These are phyloP conservation scores for Halictus quadricinctus DNA, from an alignment of 2,888 invertebrate species.

Conservation along the genomic window DNA sequence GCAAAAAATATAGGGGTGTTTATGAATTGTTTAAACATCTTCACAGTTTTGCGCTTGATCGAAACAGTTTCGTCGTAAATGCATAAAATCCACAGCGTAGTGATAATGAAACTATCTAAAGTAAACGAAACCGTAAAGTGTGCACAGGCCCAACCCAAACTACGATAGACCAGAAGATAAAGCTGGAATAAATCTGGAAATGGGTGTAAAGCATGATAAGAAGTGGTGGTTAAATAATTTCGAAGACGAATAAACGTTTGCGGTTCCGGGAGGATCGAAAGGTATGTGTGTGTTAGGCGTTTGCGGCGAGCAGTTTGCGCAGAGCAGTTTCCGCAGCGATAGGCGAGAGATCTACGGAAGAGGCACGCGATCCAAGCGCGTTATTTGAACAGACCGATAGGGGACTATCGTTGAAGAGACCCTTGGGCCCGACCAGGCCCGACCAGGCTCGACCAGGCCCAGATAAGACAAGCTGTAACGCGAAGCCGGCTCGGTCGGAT, in stretches of 20 bases:
- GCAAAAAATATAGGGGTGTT: too few relatives aligned
- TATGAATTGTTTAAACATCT: too few relatives aligned
- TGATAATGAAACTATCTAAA: not conserved
- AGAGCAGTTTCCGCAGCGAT: not conserved
- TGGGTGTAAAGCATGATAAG: not conserved
- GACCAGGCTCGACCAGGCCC: not conserved
- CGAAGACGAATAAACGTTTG: not conserved
- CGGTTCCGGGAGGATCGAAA: not conserved
- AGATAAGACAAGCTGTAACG: slow-evolving; percentile 61
- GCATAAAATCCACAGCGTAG: too few relatives aligned
- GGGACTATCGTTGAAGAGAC: slow-evolving; percentile 55
- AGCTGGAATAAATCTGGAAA: not conserved
- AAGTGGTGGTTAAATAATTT: not conserved
- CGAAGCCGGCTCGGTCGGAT: slow-evolving; percentile 39
- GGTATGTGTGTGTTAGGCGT: not conserved
- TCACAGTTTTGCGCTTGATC: too few relatives aligned
- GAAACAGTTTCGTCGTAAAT: too few relatives aligned
- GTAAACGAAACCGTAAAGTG: not conserved
- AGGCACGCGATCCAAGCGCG: slow-evolving; percentile 15
- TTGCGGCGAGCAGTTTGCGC: not conserved
- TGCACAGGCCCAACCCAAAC: not conserved
- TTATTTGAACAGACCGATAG: slow-evolving; percentile 62
- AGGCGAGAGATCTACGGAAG: not conserved
- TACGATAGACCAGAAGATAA: not conserved
- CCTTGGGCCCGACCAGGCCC: not conserved